These are phyloP conservation scores for Drosophila nasuta DNA, from an alignment of 1,140 invertebrate species.

Conservation along the genomic window DNA sequence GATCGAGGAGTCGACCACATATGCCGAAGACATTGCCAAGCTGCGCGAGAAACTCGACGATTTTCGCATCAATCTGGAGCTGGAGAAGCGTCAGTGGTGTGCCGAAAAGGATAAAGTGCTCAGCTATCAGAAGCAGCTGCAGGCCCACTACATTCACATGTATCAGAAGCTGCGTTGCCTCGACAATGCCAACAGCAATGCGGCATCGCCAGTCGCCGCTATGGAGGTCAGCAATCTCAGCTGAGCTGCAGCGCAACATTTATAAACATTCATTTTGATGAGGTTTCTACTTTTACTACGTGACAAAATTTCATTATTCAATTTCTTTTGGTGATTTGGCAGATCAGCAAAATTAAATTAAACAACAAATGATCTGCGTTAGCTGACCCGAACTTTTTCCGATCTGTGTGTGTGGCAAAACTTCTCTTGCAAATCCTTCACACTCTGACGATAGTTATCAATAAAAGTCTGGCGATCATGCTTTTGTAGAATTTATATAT, in stretches of 20 bases:
- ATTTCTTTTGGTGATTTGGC: too few species aligned
- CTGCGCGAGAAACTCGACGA: conserved; percentile 75
- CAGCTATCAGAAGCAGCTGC: conserved; percentile 78
- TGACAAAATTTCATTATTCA: background rate
- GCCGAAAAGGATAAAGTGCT: conserved; percentile 81
- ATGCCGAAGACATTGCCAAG: conserved; percentile 80
- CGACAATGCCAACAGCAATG: conserved; percentile 39
- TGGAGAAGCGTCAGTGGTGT: conserved; percentile 81
- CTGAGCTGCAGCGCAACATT: background rate
- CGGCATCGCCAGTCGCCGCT: background rate
- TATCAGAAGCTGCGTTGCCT: conserved; percentile 82
- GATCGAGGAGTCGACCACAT: conserved; percentile 79
- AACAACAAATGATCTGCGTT: too few species aligned
- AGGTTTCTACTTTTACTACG: background rate
- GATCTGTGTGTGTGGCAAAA: too few species aligned
- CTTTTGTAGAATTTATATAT: too few species aligned
- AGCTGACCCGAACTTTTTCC: too few species aligned
- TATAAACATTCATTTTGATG: too few species aligned
- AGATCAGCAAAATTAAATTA: too few species aligned
- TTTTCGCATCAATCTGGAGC: conserved; percentile 74
- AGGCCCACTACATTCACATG: conserved; percentile 83
- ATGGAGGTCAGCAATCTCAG: conserved; percentile 16
- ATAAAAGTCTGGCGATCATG: too few species aligned
- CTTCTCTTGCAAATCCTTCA: too few species aligned
- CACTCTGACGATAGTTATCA: too few species aligned